Evolutionary conservation across 2,888 invertebrate genomes (phyloP).

Genomic region (Rhamnusium bicolor): DNA sequence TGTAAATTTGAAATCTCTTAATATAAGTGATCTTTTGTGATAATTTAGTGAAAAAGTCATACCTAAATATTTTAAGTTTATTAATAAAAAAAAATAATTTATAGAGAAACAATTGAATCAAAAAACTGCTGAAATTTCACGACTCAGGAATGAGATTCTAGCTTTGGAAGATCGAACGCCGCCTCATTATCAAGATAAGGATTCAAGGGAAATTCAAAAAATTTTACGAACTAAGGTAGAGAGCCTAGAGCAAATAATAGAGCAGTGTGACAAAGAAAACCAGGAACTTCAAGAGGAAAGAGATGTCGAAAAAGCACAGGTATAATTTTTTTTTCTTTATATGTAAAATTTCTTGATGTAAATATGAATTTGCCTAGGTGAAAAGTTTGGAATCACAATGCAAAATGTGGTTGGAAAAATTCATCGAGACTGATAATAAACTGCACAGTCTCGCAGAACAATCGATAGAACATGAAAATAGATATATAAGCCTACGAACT

Average conservation of each 20-base stretch:
- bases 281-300: slow-evolving; percentile 74
- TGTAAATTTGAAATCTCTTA: too few relatives aligned
- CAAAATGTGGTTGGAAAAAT: slow-evolving; percentile 62
- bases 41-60: not conserved
- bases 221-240: slow-evolving; percentile 72
- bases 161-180: slow-evolving; percentile 61
- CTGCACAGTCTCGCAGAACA: slow-evolving; percentile 58
- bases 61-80: not conserved
- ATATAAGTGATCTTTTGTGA: not conserved
- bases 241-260: slow-evolving; percentile 73
- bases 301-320: slow-evolving; percentile 71
- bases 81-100: slow-evolving; percentile 28
- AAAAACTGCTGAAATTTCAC: slow-evolving; percentile 67
- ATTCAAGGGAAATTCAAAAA: slow-evolving; percentile 59
- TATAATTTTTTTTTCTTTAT: slow-evolving; percentile 42
- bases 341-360: slow-evolving; percentile 55
- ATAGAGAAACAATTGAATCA: slow-evolving; percentile 67
- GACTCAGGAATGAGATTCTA: slow-evolving; percentile 64
- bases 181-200: slow-evolving; percentile 63
- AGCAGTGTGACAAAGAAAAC: slow-evolving; percentile 72
- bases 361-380: slow-evolving; percentile 67
- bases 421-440: slow-evolving; percentile 60
- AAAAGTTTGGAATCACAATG: slow-evolving; percentile 67
- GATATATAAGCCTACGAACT: slow-evolving; percentile 57
- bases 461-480: slow-evolving; percentile 59